Base-by-base conservation (phyloP, 2,797 vertebrate genomes). In the Artibeus jamaicensis region DNA sequence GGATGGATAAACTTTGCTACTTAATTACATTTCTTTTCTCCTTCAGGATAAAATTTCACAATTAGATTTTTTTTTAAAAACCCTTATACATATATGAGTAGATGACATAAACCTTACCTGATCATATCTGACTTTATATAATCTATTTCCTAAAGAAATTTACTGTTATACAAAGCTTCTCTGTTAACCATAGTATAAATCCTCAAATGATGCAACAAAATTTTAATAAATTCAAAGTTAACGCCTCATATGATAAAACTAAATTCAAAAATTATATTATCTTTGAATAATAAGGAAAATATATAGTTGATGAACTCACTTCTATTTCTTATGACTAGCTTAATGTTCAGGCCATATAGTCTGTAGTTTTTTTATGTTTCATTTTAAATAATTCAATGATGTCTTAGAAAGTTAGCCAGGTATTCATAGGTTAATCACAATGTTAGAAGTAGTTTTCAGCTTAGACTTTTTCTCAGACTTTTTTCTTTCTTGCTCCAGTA, bases 11-110 rank as follows among this genome's bases (percentile, higher is more conserved):
- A 93, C 97, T 88, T 65, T 96, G 5, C 21, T 83, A 6, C 57
- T 86, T 5, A 93, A 93, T 96, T 97, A 91, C 24, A 46, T 55
- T 89, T 53, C 44, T 97, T 76, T 94, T 83, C 50, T 97, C 89
- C 91, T 94, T 89, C 46, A 96, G 90, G 22, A 11, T 92, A 91
- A 84, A 95, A 96, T 95, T 89, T 97, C 55, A 67, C 48, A 97
- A 82, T 68, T 76, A 70, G 59, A 85, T 95, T 93, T 22, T 12
- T 95, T 93, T 22, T 12, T 21, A 19, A n/a, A n/a, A 77, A 39
- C 11, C 32, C 68, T 94, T 84, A 21, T 85, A 37, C 44, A 96
- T 26, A 0, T 32, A 74, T 95, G 21, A 89, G 10, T 84, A 95
- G 44, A 39, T 96, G 44, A 87, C 42, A 89, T 94, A 91, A 93